phyloP scores from a whole-genome alignment of 2,113 vertebrate species.

The Trogon surrucura region DNA sequence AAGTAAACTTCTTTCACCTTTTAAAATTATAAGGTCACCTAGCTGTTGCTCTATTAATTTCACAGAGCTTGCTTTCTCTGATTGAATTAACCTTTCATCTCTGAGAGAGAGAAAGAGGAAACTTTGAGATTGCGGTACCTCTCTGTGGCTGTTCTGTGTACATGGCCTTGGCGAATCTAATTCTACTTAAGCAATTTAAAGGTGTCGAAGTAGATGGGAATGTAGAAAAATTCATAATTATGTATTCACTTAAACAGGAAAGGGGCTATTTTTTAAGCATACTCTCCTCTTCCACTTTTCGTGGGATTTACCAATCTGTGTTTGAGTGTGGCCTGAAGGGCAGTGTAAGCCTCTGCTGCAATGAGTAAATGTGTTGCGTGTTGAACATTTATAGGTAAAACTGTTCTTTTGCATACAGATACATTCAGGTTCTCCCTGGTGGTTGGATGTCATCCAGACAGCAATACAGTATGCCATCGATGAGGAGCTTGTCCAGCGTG shows the following conservation, averaged over 20 bases:
- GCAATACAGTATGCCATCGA: slow-evolving; percentile 85
- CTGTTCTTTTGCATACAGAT: slow-evolving; percentile 62
- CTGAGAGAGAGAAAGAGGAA: background rate
- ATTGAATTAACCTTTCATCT: background rate
- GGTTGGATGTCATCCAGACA: slow-evolving; percentile 91
- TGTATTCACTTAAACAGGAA: background rate
- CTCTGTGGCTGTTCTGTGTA: background rate
- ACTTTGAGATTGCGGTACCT: background rate
- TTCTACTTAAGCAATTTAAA: background rate
- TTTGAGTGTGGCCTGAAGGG: background rate
- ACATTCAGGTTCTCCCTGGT: slow-evolving; percentile 87
- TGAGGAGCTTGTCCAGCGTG: slow-evolving; percentile 91
- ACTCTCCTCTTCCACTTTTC: background rate
- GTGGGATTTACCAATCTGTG: background rate
- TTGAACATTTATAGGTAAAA: background rate
- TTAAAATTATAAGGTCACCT: background rate
- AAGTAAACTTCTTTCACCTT: background rate
- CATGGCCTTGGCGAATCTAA: background rate
- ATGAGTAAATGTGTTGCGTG: background rate
- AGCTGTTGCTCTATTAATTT: background rate
- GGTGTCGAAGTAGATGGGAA: background rate
- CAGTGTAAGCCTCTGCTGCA: background rate
- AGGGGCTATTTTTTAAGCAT: background rate
- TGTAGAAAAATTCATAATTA: background rate
- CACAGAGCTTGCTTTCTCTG: background rate